Evolutionary conservation across 1,140 invertebrate genomes (phyloP), one percentile per base, ranked within the genome.

Genomic region (Steinernema feltiae): DNA sequence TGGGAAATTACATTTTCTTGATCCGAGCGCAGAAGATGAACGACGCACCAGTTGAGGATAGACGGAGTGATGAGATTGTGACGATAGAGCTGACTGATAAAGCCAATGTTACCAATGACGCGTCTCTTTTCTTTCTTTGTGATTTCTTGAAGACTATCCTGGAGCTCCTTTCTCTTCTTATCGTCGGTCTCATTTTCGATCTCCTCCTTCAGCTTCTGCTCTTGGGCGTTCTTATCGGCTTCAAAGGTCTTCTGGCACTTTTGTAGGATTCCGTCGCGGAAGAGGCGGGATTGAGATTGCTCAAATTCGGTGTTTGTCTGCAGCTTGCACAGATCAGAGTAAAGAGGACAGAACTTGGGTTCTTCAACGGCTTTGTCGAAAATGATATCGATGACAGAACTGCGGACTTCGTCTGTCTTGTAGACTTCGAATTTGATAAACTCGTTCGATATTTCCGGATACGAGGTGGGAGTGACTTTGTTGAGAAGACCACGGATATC

Each of bases 311-410:
- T 3, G 24, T 27, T 12, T 3, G 53, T 63, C 69, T 85, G 83
- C 27, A 53, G 31, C 27, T 86, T 80, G 72, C 83, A 85, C 15
- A 85, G 70, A 63, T 85, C 81, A 15, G 82, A 78, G 71, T 85
- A 85, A 0, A 85, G 78, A 15, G 84, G 70, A 70, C 83, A 85
- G 77, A 85, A 85, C 41, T 83, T 80, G 18, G 83, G 83, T 72
- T 85, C 83, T 69, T 85, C 83, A 12, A 85, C 84, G 17, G 83
- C 83, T 63, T 85, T 85, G 30, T 86, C 84, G 63, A 85, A 85
- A 32, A 85, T 82, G 35, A 85, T 73, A 71, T 80, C 76, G 46
- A 84, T 84, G 29, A 81, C 75, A 53, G 79, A 77, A 15, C 32
- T 70, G 41, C 48, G 72, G 12, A 81, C 31, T 71, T 73, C 69